Evolutionary conservation across 2,797 vertebrate genomes (phyloP), one percentile per base, ranked within the genome.

Genomic region (Pseudocheirus occidentalis): DNA sequence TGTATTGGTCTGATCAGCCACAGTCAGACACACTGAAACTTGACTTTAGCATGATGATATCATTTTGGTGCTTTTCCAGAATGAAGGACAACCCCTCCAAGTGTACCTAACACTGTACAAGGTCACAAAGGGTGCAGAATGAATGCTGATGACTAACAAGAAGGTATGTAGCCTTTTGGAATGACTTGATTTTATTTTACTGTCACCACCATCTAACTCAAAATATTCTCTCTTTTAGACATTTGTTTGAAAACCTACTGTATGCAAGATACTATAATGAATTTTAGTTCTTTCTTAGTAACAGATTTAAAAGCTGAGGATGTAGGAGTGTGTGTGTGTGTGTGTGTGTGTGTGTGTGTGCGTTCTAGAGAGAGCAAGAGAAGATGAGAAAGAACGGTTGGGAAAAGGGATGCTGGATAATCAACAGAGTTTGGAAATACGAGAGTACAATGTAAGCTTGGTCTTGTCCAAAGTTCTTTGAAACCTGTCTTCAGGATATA

Each of bases 401-500:
- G 27, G 14, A 13, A 34, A 93, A 29, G 50, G 90, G 91, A 57
- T 81, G 90, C 0, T 73, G 29, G 94, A 96, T 31, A 58, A 50
- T 90, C 59, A 52, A 91, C 31, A 90, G 90, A 95, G 29, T 66
- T 90, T 91, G 90, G 91, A 95, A 55, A 90, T 29, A 1, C 34
- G 90, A 10, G 93, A 24, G n/a, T 89, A 73, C 27, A 90, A 16
- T n/a, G n/a, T 93, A 55, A n/a, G 27, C 24, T 24, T 87, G 73
- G 73, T 21, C 73, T 87, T 73, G 10, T 92, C 31, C 52, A 89
- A 31, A 66, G 94, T 95, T 92, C 58, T 62, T 96, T 94, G 62
- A 91, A 95, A 93, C n/a, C 58, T 55, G 87, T 92, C 93, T 97
- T 97, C 92, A 94, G 53, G 54, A 59, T 90, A 58, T 90, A 95